These are phyloP conservation scores for Lobophora halterata DNA, from an alignment of 2,888 invertebrate genomes.

Conservation along the genomic window DNA sequence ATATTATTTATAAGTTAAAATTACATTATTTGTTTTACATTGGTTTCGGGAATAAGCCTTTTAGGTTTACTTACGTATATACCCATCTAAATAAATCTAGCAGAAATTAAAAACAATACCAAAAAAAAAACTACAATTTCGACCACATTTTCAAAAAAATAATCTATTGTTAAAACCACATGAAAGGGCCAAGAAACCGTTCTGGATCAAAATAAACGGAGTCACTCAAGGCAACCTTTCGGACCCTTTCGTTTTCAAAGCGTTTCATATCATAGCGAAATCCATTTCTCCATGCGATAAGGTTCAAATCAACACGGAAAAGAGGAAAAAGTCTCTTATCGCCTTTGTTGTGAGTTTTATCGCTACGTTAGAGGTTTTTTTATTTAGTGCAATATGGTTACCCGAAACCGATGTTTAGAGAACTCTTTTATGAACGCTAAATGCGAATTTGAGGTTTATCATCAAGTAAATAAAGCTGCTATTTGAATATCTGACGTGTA, in stretches of 20 bases:
- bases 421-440: slow-evolving; percentile 8
- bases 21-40: no score
- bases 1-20: no score
- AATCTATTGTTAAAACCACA: slow-evolving; percentile 27
- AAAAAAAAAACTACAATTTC: no score
- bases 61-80: no score
- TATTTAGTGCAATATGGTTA: slow-evolving; percentile 45
- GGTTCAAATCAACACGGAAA: slow-evolving; percentile 38
- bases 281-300: slow-evolving; percentile 34
- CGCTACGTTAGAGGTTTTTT: slow-evolving; percentile 51
- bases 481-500: slow-evolving; percentile 14
- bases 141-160: not conserved
- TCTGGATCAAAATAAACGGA: slow-evolving; percentile 53
- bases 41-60: no score
- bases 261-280: slow-evolving; percentile 40
- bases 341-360: slow-evolving; percentile 58
- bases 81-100: no score
- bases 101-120: no score
- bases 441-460: slow-evolving; percentile 17
- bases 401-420: slow-evolving; percentile 23
- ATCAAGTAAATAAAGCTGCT: fast-evolving
- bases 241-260: slow-evolving; percentile 54
- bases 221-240: slow-evolving; percentile 35
- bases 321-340: slow-evolving; percentile 39
- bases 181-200: slow-evolving; percentile 40